Evolutionary conservation across 2,888 invertebrate species (phyloP).

Genomic region (Hoplodrina blanda): DNA sequence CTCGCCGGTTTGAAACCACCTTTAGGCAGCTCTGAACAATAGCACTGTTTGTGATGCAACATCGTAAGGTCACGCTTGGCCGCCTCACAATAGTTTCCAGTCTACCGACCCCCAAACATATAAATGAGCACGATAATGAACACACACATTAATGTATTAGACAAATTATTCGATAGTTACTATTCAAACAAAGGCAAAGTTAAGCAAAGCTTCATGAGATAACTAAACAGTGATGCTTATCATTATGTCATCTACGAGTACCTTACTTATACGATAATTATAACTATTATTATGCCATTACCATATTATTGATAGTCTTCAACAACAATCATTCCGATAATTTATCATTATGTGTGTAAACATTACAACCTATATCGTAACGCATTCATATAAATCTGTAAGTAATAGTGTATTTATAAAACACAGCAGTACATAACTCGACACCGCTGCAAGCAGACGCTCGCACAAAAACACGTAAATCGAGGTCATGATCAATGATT

Average conservation of each 20-base stretch:
- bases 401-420: conserved; percentile 34
- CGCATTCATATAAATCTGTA: conserved; percentile 28
- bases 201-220: conserved; percentile 5
- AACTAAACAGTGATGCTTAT: conserved; percentile 6
- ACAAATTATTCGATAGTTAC: conserved; percentile 28
- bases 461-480: conserved; percentile 66
- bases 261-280: not conserved
- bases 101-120: conserved; percentile 64
- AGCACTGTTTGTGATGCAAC: conserved; percentile 66
- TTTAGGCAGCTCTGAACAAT: conserved; percentile 61
- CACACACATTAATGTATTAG: conserved; percentile 27
- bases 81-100: conserved; percentile 72
- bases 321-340: conserved; percentile 29
- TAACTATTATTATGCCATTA: not conserved
- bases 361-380: conserved; percentile 14
- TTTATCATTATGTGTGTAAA: conserved; percentile 26
- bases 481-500: conserved; percentile 85
- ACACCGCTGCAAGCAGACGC: conserved; percentile 71
- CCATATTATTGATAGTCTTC: not conserved
- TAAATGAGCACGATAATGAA: conserved; percentile 47
- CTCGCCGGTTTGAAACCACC: too few relatives aligned
- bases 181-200: conserved; percentile 3
- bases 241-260: conserved; percentile 11
- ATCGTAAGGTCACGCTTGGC: conserved; percentile 68
- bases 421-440: conserved; percentile 70